These are phyloP conservation scores for Pygocentrus nattereri DNA, from an alignment of 2,797 vertebrate species.

Conservation along the genomic window DNA sequence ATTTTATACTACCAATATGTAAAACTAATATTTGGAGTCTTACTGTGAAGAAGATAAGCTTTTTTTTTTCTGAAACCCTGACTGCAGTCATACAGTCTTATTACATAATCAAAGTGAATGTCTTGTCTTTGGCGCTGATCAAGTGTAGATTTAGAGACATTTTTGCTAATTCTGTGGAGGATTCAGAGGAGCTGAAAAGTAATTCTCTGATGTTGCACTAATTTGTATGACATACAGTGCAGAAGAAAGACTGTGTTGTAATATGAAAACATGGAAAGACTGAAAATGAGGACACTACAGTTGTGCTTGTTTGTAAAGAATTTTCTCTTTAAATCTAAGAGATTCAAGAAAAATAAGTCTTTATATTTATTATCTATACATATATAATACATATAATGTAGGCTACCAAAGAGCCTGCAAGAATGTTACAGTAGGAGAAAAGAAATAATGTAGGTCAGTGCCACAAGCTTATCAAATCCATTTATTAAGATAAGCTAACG, in stretches of 20 bases:
- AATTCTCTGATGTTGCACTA: neutral
- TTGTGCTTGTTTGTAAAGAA: no score
- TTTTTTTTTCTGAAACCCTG: neutral
- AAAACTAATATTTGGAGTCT: neutral
- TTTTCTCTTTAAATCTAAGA: no score
- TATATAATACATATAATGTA: neutral
- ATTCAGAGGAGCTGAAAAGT: neutral
- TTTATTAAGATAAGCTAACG: slow-evolving; percentile 13
- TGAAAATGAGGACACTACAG: no score
- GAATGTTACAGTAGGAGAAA: neutral
- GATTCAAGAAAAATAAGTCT: neutral
- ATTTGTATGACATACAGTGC: neutral
- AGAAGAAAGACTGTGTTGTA: neutral
- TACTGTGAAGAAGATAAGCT: slow-evolving; percentile 6
- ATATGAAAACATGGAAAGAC: no score
- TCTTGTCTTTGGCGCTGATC: neutral
- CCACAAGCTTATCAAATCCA: neutral
- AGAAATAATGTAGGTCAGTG: slow-evolving; percentile 11
- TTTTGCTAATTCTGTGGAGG: neutral
- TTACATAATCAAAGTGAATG: neutral
- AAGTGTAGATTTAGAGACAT: neutral
- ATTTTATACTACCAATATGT: neutral
- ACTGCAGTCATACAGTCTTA: neutral
- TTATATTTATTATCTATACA: neutral
- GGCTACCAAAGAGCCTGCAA: neutral